Base-by-base conservation (phyloP, 1,140 invertebrate species). In the Heliothis subflexa region DNA sequence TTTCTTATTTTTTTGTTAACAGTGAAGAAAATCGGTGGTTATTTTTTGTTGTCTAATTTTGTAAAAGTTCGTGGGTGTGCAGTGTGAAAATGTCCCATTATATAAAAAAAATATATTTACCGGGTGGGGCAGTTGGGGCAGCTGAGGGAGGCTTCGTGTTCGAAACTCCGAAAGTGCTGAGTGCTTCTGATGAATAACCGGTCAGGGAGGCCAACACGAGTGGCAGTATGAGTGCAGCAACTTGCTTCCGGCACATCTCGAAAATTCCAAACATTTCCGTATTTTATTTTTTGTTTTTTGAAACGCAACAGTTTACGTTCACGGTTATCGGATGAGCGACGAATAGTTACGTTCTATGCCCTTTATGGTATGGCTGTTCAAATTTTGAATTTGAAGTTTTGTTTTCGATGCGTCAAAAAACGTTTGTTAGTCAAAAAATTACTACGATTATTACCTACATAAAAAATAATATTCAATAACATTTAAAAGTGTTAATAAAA, bases 141-240 rank as follows among this genome's bases (percentile, higher is more conserved):
- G 85, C 74, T 1, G 85, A 68, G 71, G 93, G 88, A 16, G 95
- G 95, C 59, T 89, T 90, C 3, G 91, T 88, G 78, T 95, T 96
- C 16, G 95, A 96, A 85, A 96, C 96, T 18, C 96, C 96, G 85
- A 97, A 96, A 71, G 96, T 96, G 45, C 96, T 96, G 18, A 97
- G 92, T n/a, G 96, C 96, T 77, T 96, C 95, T 5, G 94, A 95
- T 12, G 88, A 88, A 62, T 91, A 85, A 28, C 86, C 84, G 25
- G 86, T 82, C n/a, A 93, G 83, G 78, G 94, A 92, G 3, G 94
- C 95, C 14, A 93, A 82, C 7, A 95, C 90, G 1, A 93, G 84
- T 5, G 94, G 92, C 33, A 93, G 90, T 21, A 94, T 81, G 61
- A 85, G 71, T 13, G 83, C 82, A 10, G 88, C 88, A 21, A 86